Evolutionary conservation across 2,113 vertebrate species (phyloP), one percentile per base, ranked within the genome.

Genomic region (Zosterops borbonicus): DNA sequence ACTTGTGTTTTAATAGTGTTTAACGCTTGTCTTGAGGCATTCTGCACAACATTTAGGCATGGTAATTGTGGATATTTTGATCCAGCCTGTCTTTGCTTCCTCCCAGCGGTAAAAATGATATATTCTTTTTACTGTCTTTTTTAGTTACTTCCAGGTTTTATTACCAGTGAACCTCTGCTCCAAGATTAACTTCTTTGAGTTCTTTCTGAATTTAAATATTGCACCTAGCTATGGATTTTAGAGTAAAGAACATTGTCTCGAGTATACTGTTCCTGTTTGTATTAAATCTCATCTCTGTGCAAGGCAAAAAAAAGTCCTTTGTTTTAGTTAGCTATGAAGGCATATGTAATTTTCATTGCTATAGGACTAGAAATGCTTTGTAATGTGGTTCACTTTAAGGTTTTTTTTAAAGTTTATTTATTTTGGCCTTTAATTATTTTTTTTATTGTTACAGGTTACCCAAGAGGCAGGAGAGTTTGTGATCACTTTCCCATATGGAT

Each of bases 381-480:
- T 60, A 41, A 28, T 64, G 13, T 39, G 5, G 3, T 56, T 94
- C 20, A 78, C 8, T 47, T 52, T 5, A 7, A 53, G 22, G 0
- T 12, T 4, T 53, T 39, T 39, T 52, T 14, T 2, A 2, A 55
- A 41, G 9, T 68, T 56, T 46, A 17, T 75, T 74, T 59, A 39
- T 63, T 80, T 79, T 47, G 7, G 17, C 27, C 22, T 44, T 71
- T 71, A 13, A 5, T 24, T 13, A 22, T 42, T 53, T 14, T 46
- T 80, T 79, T 25, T 28, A 14, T 19, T 22, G 9, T 55, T 90
- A 12, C 93, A 99, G 99, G 98, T 99, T 92, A 99, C 99, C 69
- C 99, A 99, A 96, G 99, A 99, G 95, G 98, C 99, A 42, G 99
- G 99, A 82, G 99, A 99, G 97, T 99, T 99, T 97, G 98, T 99